phyloP scores from a whole-genome alignment of 1,140 invertebrate genomes.

The Hypothenemus hampei region DNA sequence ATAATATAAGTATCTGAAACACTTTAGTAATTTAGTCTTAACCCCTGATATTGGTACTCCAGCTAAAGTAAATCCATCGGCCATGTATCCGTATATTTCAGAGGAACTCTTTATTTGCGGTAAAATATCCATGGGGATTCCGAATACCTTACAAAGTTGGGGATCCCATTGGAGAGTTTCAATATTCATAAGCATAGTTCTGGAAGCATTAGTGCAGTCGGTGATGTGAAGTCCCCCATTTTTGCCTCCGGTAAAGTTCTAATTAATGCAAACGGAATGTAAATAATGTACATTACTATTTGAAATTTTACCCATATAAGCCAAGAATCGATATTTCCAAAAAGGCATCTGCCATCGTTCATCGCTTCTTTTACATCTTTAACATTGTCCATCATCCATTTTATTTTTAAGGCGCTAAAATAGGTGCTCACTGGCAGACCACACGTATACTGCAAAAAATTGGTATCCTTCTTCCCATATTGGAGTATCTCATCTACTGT shows the following conservation, averaged over 20 bases:
- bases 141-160: slow-evolving; percentile 81
- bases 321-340: slow-evolving; percentile 97
- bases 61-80: slow-evolving; percentile 58
- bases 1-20: neutral
- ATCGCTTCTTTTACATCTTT: slow-evolving; percentile 72
- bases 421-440: slow-evolving; percentile 94
- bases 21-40: slow-evolving; percentile 34
- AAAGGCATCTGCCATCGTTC: slow-evolving; percentile 69
- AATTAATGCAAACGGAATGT: neutral
- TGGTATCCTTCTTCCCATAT: slow-evolving; percentile 69
- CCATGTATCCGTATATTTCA: slow-evolving; percentile 80
- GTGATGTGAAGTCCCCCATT: slow-evolving; percentile 79
- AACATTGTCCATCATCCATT: slow-evolving; percentile 91
- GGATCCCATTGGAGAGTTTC: slow-evolving; percentile 88
- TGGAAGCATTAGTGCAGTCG: slow-evolving; percentile 95
- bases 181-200: slow-evolving; percentile 98
- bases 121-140: slow-evolving; percentile 73
- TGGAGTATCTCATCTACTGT: slow-evolving; percentile 80
- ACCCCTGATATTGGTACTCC: slow-evolving; percentile 87
- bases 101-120: slow-evolving; percentile 84
- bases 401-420: slow-evolving; percentile 88
- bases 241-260: slow-evolving; percentile 72
- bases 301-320: slow-evolving; percentile 71
- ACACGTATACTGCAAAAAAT: slow-evolving; percentile 71
- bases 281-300: slow-evolving; percentile 26